Base-by-base conservation (phyloP, 2,888 invertebrate species). In the Drosophila longiperda region DNA sequence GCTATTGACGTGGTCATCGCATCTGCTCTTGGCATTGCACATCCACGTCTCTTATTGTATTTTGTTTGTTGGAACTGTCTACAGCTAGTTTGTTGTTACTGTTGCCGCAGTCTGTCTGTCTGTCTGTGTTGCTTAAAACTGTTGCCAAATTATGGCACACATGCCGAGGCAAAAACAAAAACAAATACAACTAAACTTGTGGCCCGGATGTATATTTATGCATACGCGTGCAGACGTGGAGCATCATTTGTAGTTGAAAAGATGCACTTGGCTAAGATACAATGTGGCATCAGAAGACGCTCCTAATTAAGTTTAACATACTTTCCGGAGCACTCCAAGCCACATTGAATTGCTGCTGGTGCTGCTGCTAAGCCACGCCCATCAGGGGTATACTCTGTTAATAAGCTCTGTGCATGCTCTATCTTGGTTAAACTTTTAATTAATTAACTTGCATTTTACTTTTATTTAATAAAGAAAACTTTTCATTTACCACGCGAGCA, bases 361-460 rank as follows among this genome's bases (percentile, higher is more conserved):
- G 34, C 50, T 42, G 40, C 42, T 11, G 38, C 52, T 36, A 38
- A 50, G 58, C 20, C 40, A 55, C 52, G 52, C 64, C 49, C 34
- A 49, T 40, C 48, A 26, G 49, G 20, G 26, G 36, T 57, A 55
- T 48, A 49, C 36, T 29, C 55, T 2, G 57, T 45, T 61, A 65
- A 49, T 67, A 32, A 53, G 72, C 49, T 66, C 59, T 55, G 75
- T 74, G 70, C 89, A 73, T 89, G 89, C 86, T 66, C 76, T 87
- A 86, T 85, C 86, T 89, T 73, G 77, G 55, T 81, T 66, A 59
- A 79, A 79, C 79, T 89, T 89, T 81, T 81, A 89, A 85, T 87
- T 87, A 89, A 87, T 87, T 83, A 87, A 85, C 88, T 87, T 83
- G 81, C 72, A 81, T 78, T 85, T 83, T 83, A 81, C 72, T 79